Conservation (phyloP, 2,888 invertebrate species). For the Mythimna vitellina region DNA sequence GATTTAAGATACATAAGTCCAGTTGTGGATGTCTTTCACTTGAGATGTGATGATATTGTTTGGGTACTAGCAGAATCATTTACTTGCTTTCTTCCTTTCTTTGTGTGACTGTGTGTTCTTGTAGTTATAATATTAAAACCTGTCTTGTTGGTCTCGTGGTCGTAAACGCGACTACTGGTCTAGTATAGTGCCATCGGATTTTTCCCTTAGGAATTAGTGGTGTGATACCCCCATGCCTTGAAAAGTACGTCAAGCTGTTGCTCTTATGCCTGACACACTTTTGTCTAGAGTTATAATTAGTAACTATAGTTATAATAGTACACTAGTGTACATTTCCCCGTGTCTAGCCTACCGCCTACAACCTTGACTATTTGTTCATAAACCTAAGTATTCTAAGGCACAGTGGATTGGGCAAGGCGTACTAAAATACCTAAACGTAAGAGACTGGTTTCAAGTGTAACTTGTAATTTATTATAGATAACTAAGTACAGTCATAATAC, state of each 20-base stretch:
- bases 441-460: conserved; percentile 34
- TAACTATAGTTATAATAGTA: background rate
- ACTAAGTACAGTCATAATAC: conserved; percentile 21
- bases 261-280: background rate
- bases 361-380: conserved; percentile 36
- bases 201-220: no score
- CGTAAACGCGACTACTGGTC: no score
- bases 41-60: background rate
- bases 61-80: background rate
- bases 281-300: background rate
- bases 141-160: background rate
- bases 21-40: background rate
- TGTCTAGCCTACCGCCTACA: conserved; percentile 11
- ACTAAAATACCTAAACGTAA: conserved; percentile 46
- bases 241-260: no score
- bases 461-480: conserved; percentile 26
- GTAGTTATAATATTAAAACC: background rate
- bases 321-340: background rate
- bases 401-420: conserved; percentile 26
- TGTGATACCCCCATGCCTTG: no score
- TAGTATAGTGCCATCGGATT: no score
- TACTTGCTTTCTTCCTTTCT: background rate
- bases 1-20: background rate
- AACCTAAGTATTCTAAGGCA: conserved; percentile 9
- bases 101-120: conserved; percentile 38